These are phyloP conservation scores for Drosophila arawakana DNA, from an alignment of 1,140 invertebrate genomes.

Conservation along the genomic window DNA sequence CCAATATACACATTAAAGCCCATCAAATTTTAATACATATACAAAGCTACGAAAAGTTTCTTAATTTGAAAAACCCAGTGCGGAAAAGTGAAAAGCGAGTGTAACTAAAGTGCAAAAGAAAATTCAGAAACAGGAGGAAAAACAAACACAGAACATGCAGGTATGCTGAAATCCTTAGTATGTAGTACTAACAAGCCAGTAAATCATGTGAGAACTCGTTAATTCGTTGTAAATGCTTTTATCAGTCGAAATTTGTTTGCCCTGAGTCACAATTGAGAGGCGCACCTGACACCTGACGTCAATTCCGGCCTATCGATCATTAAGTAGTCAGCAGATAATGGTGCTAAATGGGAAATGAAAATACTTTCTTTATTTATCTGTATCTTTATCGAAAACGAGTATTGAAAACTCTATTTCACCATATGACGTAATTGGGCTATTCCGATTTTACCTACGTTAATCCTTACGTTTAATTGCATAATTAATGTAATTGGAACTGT, in stretches of 20 bases:
- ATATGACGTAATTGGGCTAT: not conserved
- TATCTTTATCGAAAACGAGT: not conserved
- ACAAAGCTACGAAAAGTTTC: not conserved
- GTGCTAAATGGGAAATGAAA: conserved; percentile 19
- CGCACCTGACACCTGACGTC: conserved; percentile 45
- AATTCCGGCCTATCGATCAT: conserved; percentile 20
- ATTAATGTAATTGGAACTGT: too few species aligned
- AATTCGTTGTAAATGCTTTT: conserved; percentile 12
- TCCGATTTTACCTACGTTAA: too few species aligned
- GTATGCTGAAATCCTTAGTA: conserved; percentile 9
- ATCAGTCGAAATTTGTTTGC: conserved; percentile 14
- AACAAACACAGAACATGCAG: conserved; percentile 9
- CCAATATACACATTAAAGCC: not conserved
- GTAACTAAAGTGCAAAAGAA: not conserved
- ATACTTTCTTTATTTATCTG: not conserved
- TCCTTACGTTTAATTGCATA: too few species aligned
- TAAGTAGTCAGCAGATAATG: conserved; percentile 18
- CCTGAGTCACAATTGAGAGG: conserved; percentile 13
- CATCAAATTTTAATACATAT: not conserved
- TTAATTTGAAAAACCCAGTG: not conserved
- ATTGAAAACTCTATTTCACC: conserved; percentile 7
- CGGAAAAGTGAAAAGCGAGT: conserved; percentile 17
- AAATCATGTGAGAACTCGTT: conserved; percentile 1
- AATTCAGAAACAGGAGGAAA: not conserved
- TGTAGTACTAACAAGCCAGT: not conserved